phyloP scores from a whole-genome alignment of 1,140 invertebrate species.

The Tetramorium parvispinum region DNA sequence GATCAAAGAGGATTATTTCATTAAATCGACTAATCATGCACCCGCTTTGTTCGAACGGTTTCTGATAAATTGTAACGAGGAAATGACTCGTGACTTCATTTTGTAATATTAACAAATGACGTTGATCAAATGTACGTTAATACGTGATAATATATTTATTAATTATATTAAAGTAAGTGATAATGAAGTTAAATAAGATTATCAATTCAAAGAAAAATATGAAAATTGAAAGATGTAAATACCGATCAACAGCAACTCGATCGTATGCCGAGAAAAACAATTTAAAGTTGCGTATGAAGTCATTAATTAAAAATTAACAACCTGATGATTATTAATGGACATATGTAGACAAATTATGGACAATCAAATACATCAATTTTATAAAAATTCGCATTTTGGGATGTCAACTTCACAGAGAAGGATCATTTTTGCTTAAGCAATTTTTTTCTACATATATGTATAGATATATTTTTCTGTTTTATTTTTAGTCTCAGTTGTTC shows the following conservation, averaged over 20 bases:
- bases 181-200: neutral
- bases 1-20: conserved; percentile 85
- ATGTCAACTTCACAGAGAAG: no score
- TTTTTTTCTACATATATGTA: neutral
- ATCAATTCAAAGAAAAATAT: neutral
- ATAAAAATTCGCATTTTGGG: no score
- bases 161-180: neutral
- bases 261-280: neutral
- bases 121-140: neutral
- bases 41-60: conserved; percentile 64
- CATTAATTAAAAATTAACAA: neutral
- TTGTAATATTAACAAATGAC: conserved; percentile 22
- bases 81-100: conserved; percentile 40
- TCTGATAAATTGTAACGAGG: conserved; percentile 52
- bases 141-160: neutral
- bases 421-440: neutral
- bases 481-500: neutral
- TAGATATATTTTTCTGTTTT: neutral
- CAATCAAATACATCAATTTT: no score
- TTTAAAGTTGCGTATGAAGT: neutral
- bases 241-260: neutral
- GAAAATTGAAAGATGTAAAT: neutral
- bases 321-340: no score
- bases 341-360: no score
- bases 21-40: conserved; percentile 84